Conservation (phyloP, 2,797 vertebrate species). For the Aeoliscus strigatus region DNA sequence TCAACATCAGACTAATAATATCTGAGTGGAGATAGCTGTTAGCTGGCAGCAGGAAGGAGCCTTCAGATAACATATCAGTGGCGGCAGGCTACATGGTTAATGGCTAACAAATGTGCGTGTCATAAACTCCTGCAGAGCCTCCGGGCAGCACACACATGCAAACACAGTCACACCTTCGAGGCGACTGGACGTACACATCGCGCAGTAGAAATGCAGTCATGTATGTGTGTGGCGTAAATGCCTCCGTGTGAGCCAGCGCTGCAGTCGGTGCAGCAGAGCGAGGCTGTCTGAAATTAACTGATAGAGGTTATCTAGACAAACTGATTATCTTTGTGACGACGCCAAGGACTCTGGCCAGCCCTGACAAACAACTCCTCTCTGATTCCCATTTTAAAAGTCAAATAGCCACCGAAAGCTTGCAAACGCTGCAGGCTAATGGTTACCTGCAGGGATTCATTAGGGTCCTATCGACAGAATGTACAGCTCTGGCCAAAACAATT, state of each 20-base stretch:
- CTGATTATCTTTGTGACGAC: constrained; percentile 30
- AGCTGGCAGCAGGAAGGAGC: constrained; percentile 29
- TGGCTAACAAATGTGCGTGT: constrained; percentile 6
- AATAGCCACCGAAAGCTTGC: no score
- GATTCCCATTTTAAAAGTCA: constrained; percentile 20
- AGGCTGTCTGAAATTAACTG: constrained; percentile 15
- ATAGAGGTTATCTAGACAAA: constrained; percentile 23
- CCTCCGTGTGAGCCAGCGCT: no score
- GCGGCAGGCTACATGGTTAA: constrained; percentile 8
- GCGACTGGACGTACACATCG: no score
- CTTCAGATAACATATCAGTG: constrained; percentile 23
- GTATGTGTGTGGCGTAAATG: no score
- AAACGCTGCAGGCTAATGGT: no score
- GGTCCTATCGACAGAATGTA: no score
- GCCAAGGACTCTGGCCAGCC: constrained; percentile 13
- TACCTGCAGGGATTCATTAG: no score
- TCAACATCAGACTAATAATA: constrained; percentile 29
- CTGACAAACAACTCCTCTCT: constrained; percentile 19
- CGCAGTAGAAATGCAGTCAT: no score
- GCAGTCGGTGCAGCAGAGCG: no score
- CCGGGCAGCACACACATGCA: no score
- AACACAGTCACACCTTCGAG: no score
- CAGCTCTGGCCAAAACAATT: no score
- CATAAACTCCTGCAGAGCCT: not conserved
- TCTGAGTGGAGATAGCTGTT: constrained; percentile 14